These are phyloP conservation scores for Hydractinia symbiolongicarpus DNA, from an alignment of 30 jellyfish, hydroid and myxozoan genomes.

Conservation along the genomic window DNA sequence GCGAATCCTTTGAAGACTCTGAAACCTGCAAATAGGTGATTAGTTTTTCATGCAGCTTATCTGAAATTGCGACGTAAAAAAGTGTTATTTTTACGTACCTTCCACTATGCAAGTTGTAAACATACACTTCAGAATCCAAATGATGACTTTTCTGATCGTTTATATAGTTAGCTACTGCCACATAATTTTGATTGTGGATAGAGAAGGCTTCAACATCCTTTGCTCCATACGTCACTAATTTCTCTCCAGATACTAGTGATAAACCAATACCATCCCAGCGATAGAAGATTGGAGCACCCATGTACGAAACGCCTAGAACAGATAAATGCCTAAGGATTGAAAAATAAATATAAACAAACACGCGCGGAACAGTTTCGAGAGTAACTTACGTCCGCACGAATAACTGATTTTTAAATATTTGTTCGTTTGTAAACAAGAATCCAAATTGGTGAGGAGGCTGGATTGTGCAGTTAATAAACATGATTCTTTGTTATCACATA, in stretches of 20 bases:
- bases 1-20: constrained; percentile 57
- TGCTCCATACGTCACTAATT: constrained; percentile 65
- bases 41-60: background rate
- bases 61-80: background rate
- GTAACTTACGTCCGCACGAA: constrained; percentile 62
- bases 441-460: constrained; percentile 40
- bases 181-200: constrained; percentile 52
- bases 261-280: constrained; percentile 57
- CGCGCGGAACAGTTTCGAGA: background rate
- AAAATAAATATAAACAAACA: background rate
- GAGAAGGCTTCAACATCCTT: constrained; percentile 63
- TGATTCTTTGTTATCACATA: constrained; percentile 50
- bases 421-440: constrained; percentile 38
- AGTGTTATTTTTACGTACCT: background rate
- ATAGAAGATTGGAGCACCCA: constrained; percentile 51
- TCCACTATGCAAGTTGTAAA: constrained; percentile 30
- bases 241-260: constrained; percentile 43
- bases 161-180: constrained; percentile 72
- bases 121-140: constrained; percentile 75
- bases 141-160: constrained; percentile 52
- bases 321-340: too few species aligned
- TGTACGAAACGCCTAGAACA: constrained; percentile 35
- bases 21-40: constrained; percentile 14
- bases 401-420: constrained; percentile 51
- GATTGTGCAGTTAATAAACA: constrained; percentile 46